Percentiles rank a stretch among this genome's conserved stretches.
These are phyloP conservation scores for Pegoplata infirma DNA, from an alignment of 2,888 invertebrate genomes.

Conservation along the genomic window DNA sequence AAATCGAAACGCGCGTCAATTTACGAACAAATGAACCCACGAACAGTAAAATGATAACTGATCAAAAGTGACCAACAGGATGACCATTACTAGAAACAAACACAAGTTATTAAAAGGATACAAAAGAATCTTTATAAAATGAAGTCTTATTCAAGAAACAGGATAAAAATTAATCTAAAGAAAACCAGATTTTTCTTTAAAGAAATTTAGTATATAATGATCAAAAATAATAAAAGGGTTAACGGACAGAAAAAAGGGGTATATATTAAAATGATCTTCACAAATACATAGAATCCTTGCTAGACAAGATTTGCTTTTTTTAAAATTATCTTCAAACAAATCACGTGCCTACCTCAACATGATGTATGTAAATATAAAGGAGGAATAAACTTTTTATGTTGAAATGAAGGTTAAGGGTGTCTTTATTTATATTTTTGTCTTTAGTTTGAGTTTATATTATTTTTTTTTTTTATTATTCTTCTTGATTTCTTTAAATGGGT, in stretches of 20 bases:
- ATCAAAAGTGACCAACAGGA: conserved; percentile 59
- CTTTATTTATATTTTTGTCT: conserved; percentile 6
- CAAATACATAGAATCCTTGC: neutral
- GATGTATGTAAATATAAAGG: neutral
- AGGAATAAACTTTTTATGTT: neutral
- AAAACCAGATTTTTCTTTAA: neutral
- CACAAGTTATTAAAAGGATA: neutral
- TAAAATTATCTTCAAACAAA: conserved; percentile 25
- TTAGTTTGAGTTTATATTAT: neutral
- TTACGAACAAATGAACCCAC: conserved; percentile 49
- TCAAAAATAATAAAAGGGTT: conserved; percentile 28
- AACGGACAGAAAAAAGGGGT: conserved; percentile 29
- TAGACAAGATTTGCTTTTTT: neutral
- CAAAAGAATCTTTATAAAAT: conserved; percentile 12
- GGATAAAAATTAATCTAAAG: conserved; percentile 12
- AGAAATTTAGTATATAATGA: neutral
- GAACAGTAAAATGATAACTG: conserved; percentile 56
- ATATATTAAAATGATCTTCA: neutral
- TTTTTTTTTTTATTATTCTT: neutral
- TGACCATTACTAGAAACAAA: conserved; percentile 28
- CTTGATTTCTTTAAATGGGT: conserved; percentile 45
- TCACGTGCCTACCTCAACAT: conserved; percentile 52
- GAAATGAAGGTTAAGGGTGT: conserved; percentile 48
- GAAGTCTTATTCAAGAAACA: conserved; percentile 33
- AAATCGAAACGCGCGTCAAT: conserved; percentile 31